phyloP scores from a whole-genome alignment of 2,797 vertebrate genomes.

The Chelidonichthys spinosus region DNA sequence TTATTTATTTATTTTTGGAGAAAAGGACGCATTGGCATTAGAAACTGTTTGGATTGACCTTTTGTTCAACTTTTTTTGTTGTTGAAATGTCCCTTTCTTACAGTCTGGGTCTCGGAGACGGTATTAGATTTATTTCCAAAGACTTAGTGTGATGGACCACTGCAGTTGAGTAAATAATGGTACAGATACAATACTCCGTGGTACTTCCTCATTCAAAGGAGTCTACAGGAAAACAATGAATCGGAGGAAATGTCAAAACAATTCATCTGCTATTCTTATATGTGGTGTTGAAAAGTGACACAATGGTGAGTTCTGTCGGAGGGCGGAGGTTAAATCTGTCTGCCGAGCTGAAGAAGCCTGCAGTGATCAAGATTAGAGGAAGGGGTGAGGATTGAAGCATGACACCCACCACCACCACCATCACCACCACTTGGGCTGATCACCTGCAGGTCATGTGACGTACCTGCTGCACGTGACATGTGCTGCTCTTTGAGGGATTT shows the following conservation, averaged over 20 bases:
- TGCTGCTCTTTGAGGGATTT: not conserved
- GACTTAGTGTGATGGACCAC: not conserved
- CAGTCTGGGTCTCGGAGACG: constrained; percentile 13
- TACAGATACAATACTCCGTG: no score
- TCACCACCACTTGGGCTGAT: not conserved
- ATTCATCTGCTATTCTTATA: not conserved
- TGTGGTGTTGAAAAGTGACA: not conserved
- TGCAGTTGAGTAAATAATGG: constrained; percentile 1
- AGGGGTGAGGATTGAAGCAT: not conserved
- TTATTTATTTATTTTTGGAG: not conserved
- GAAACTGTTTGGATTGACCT: constrained; percentile 39
- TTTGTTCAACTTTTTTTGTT: constrained; percentile 39
- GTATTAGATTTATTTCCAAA: constrained; percentile 22
- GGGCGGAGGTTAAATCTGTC: not conserved
- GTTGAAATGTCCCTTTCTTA: constrained; percentile 18
- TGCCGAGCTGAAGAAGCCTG: not conserved
- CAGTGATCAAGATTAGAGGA: not conserved
- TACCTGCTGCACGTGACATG: not conserved
- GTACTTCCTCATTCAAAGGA: not conserved
- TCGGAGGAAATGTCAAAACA: not conserved
- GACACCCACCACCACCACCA: no score
- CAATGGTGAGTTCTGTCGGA: not conserved
- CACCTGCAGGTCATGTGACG: constrained; percentile 22
- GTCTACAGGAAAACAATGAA: not conserved
- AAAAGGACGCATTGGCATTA: not conserved